phyloP scores from a whole-genome alignment of 2,888 invertebrate genomes.

The Dasysyrphus tricinctus region DNA sequence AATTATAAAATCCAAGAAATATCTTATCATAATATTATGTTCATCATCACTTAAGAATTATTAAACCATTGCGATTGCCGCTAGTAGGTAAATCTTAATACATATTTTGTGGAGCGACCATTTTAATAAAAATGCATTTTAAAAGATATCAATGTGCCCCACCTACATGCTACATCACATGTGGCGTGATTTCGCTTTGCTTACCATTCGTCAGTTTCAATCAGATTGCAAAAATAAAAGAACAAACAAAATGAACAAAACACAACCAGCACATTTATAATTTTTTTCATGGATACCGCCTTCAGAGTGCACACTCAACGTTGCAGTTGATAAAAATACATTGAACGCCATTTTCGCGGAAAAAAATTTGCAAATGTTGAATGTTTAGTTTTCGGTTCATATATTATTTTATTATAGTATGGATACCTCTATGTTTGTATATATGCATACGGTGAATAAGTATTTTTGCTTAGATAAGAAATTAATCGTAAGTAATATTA shows the following conservation, averaged over 20 bases:
- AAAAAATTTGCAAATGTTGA: not conserved
- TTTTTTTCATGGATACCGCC: slow-evolving; percentile 11
- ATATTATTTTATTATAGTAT: too few relatives aligned
- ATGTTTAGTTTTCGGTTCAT: not conserved
- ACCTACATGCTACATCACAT: slow-evolving; percentile 22
- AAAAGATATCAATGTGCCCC: not conserved
- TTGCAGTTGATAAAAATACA: slow-evolving; percentile 13
- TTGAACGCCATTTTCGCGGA: slow-evolving; percentile 25
- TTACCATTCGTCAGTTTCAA: slow-evolving; percentile 47
- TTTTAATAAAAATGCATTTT: not conserved
- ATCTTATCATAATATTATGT: too few relatives aligned
- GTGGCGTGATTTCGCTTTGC: slow-evolving; percentile 35
- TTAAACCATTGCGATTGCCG: too few relatives aligned
- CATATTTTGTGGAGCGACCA: not conserved
- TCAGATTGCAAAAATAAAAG: slow-evolving; percentile 1
- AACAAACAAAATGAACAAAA: not conserved
- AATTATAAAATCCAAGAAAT: too few relatives aligned
- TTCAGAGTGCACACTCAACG: slow-evolving; percentile 23
- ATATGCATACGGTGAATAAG: too few relatives aligned
- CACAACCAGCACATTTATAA: not conserved
- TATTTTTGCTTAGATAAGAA: too few relatives aligned
- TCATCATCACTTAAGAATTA: too few relatives aligned
- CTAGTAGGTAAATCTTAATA: too few relatives aligned
- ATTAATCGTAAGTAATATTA: too few relatives aligned
- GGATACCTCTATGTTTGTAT: too few relatives aligned